Conservation (phyloP, 2,113 vertebrate species). For the Hemibagrus wyckioides region DNA sequence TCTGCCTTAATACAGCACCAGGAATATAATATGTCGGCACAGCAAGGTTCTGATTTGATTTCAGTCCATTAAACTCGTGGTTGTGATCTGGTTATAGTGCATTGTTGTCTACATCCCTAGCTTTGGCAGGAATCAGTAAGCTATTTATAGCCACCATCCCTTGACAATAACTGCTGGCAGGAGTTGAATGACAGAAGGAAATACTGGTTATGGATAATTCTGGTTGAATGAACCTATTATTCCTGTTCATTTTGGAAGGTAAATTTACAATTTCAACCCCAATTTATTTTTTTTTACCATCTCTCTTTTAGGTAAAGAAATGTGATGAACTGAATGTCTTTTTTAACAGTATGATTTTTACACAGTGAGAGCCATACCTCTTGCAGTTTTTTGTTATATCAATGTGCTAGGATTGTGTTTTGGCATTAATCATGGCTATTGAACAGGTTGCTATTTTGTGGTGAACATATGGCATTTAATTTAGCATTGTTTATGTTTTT, state of each 20-base stretch:
- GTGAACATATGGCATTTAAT: too few relatives aligned
- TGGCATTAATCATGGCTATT: too few relatives aligned
- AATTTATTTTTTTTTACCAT: not conserved
- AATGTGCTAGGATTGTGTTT: too few relatives aligned
- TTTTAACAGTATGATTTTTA: not conserved
- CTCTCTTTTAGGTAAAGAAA: not conserved
- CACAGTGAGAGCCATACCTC: not conserved
- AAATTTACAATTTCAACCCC: not conserved
- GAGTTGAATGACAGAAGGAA: slow-evolving; percentile 37
- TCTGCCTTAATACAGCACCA: not conserved
- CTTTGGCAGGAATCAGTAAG: slow-evolving; percentile 44
- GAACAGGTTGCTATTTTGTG: too few relatives aligned
- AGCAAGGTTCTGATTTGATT: slow-evolving; percentile 22
- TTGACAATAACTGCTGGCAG: slow-evolving; percentile 41
- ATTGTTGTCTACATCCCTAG: slow-evolving; percentile 29
- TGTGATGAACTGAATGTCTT: not conserved
- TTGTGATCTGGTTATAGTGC: slow-evolving; percentile 17
- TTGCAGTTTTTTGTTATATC: too few relatives aligned
- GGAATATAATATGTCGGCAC: slow-evolving; percentile 9
- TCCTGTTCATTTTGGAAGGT: too few relatives aligned
- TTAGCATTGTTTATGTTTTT: too few relatives aligned
- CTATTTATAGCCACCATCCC: slow-evolving; percentile 54
- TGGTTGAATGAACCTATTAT: slow-evolving; percentile 9
- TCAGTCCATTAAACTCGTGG: not conserved
- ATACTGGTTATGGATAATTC: slow-evolving; percentile 29